Percentiles rank a stretch among this genome's conserved stretches.
phyloP scores from a whole-genome alignment of 2,113 vertebrate genomes.

The Eira barbara region DNA sequence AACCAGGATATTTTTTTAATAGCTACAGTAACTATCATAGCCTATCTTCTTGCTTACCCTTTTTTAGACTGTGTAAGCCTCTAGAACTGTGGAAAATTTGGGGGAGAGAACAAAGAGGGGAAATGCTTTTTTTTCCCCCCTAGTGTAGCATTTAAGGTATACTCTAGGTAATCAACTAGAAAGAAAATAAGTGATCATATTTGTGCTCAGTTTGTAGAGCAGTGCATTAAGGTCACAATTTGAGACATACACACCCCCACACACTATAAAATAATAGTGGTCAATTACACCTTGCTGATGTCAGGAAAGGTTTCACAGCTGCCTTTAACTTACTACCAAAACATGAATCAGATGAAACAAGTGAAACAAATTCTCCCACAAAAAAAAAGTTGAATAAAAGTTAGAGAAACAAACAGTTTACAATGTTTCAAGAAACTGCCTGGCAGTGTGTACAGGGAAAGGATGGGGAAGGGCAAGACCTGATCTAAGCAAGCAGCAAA shows the following conservation, averaged over 20 bases:
- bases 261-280: not conserved
- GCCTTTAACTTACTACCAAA: not conserved
- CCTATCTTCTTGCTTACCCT: not conserved
- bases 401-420: not conserved
- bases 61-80: not conserved
- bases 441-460: not conserved
- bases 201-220: not conserved
- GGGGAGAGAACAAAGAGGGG: not conserved
- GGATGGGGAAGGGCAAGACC: not conserved
- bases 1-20: not conserved
- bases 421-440: not conserved
- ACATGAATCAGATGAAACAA: not conserved
- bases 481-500: not conserved
- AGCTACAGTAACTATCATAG: not conserved
- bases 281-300: not conserved
- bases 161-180: not conserved
- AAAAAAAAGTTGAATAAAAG: not conserved
- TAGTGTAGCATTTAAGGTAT: not conserved
- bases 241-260: not conserved
- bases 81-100: not conserved
- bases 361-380: not conserved
- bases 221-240: not conserved
- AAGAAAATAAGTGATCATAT: not conserved
- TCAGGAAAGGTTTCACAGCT: not conserved
- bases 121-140: not conserved